Base-by-base conservation (phyloP, 2,888 invertebrate species). In the Eupithecia dodoneata region DNA sequence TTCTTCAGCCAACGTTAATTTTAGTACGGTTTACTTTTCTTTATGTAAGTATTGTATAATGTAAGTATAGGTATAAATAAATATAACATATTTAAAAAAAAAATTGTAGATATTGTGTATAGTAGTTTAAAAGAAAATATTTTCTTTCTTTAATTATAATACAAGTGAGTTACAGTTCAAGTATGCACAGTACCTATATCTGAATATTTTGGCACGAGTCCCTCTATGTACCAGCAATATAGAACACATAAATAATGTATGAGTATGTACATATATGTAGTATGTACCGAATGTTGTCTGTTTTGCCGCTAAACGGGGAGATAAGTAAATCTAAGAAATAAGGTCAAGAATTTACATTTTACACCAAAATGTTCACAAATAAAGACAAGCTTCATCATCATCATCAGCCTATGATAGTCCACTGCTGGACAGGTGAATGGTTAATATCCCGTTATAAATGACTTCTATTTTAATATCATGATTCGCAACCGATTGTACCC, bases 181-280 rank as follows among this genome's bases (percentile, higher is more conserved):
- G 63, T 30, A 63, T 63, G 63, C 10, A 12, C 30, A 30, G 63
- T 47, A 12, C 30, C 9, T 59, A 59, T 18, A 63, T 63, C 30
- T 30, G 30, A 18, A 63, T 4, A 63, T 63, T 59, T 63, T 63
- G 63, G 63, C 63, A 63, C 63, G 30, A 30, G 63, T 63, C 49
- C 10, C 63, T 63, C 30, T 63, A 63, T 63, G 10, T 63, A 63
- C 63, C 63, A 63, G 63, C 63, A 63, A 63, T 63, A 63, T 63
- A 63, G 63, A 63, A 63, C 63, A 63, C 55, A 55, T 55, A n/a
- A 55, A 55, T 55, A n/a, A n/a, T 55, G n/a, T 7, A n/a, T 10
- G 63, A 63, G 30, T 63, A 12, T 3, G 6, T 52, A 52, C 4
- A 63, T 9, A 10, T 63, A 18, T 9, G 30, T 30, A 30, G 30